Evolutionary conservation across 2,113 vertebrate genomes (phyloP), one percentile per base, ranked within the genome.

Genomic region (Irena cyanogastra): DNA sequence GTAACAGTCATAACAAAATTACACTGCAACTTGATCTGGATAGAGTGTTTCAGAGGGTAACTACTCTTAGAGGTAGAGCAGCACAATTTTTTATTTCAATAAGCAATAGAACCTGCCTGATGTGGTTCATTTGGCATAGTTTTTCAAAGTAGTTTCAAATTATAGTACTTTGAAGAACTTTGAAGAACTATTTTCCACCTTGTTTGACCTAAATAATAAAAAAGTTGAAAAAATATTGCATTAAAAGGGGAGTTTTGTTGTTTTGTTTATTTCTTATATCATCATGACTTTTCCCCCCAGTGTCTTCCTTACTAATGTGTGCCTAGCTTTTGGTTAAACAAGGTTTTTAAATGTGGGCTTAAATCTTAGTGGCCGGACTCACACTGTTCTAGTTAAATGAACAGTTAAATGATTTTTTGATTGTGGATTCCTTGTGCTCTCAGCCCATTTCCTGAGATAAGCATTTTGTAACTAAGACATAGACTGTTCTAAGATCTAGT

Each of bases 261-360:
- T 13, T 70, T 24, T 24, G 2, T 37, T 64, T 53, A 3, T 13
- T 52, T 81, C 84, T 71, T 7, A 23, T 53, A 14, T 42, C 79
- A 61, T 3, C 2, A 28, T 39, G 4, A 3, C 3, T 18, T 56
- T 54, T 3, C 0, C 1, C 4, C 2, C 2, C 2, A 16, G 10
- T 35, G 9, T 44, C 17, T 78, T 61, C 22, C 70, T 90, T 74
- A 41, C 9, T 30, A n/a, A 53, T 45, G 47, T 22, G 31, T 16
- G 5, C 13, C 13, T 50, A 31, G 9, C 17, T 20, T 42, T 14
- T 11, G 0, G 11, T 72, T 72, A 71, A 68, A 22, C 12, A 70
- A 50, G 4, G 2, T 39, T 11, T 76, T 89, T 80, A 72, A 83
- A 84, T 3, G 0, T 10, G 3, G 35, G 4, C 13, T 83, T 89